Evolutionary conservation across 2,797 vertebrate genomes (phyloP).

Genomic region (Hypotaenidia okinawae): DNA sequence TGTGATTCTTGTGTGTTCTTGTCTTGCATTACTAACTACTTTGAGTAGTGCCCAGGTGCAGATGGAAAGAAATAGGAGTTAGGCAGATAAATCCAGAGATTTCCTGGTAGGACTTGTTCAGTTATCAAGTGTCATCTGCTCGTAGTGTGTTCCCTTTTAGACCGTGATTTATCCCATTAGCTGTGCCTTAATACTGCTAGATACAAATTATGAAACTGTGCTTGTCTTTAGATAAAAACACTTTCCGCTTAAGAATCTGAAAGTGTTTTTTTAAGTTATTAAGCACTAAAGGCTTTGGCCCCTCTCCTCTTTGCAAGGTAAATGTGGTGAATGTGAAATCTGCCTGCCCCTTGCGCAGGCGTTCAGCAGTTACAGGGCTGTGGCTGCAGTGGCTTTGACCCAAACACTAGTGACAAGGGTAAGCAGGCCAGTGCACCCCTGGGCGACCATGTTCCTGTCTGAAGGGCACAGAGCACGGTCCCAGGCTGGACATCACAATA

Average conservation of each 20-base stretch:
- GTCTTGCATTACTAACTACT: background rate
- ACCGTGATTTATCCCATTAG: background rate
- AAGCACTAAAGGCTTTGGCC: background rate
- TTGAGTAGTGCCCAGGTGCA: background rate
- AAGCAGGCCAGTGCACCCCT: background rate
- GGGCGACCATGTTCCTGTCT: background rate
- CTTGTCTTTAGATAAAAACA: background rate
- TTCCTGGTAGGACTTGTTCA: background rate
- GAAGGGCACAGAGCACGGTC: background rate
- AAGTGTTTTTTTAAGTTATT: background rate
- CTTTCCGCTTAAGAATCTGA: background rate
- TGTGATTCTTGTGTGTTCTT: background rate
- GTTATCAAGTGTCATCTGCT: background rate
- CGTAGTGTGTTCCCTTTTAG: background rate
- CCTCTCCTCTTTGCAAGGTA: background rate
- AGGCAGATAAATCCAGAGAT: background rate
- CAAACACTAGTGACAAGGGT: background rate
- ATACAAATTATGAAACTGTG: background rate
- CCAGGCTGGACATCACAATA: accelerated
- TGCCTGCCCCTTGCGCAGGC: background rate
- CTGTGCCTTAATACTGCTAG: background rate
- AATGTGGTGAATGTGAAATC: background rate
- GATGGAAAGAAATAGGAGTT: background rate
- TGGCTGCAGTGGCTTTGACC: background rate
- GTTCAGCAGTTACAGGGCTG: background rate